phyloP scores from a whole-genome alignment of 2,113 vertebrate genomes.

The Phylloscopus whistleri region DNA sequence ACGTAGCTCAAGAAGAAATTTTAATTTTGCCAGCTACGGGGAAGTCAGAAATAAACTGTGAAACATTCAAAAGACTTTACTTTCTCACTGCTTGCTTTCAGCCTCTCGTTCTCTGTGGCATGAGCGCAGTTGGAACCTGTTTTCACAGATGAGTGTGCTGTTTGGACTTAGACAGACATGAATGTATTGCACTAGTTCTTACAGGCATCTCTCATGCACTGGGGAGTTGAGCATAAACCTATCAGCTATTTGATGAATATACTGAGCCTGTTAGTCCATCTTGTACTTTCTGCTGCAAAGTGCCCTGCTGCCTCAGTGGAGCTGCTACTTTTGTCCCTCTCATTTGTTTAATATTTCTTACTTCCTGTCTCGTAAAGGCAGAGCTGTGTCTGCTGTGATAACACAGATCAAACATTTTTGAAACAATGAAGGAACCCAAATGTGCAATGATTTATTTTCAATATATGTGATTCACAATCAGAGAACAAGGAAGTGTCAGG shows the following conservation, averaged over 20 bases:
- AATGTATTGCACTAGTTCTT: not conserved
- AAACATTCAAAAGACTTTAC: not conserved
- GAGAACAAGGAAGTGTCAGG: not conserved
- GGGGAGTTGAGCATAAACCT: not conserved
- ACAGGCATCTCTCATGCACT: not conserved
- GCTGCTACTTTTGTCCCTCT: conserved; percentile 5
- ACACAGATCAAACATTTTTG: conserved; percentile 38
- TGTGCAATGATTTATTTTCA: conserved; percentile 11
- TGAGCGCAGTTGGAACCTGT: not conserved
- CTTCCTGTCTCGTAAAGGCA: conserved; percentile 1
- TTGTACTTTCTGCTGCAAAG: not conserved
- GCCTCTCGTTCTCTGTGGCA: not conserved
- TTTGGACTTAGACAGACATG: not conserved
- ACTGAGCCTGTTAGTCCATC: not conserved
- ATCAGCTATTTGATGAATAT: not conserved
- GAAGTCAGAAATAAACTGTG: not conserved
- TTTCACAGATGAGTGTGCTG: not conserved
- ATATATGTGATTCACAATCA: not conserved
- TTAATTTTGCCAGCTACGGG: not conserved
- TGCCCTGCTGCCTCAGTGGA: not conserved
- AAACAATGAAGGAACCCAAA: conserved; percentile 24
- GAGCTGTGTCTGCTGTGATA: conserved; percentile 33
- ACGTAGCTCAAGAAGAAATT: not conserved
- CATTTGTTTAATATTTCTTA: conserved; percentile 40
- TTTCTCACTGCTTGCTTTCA: not conserved